Percentiles rank a stretch among this genome's conserved stretches.
Evolutionary conservation across 2,113 vertebrate species (phyloP).

Genomic region (Collichthys lucidus): DNA sequence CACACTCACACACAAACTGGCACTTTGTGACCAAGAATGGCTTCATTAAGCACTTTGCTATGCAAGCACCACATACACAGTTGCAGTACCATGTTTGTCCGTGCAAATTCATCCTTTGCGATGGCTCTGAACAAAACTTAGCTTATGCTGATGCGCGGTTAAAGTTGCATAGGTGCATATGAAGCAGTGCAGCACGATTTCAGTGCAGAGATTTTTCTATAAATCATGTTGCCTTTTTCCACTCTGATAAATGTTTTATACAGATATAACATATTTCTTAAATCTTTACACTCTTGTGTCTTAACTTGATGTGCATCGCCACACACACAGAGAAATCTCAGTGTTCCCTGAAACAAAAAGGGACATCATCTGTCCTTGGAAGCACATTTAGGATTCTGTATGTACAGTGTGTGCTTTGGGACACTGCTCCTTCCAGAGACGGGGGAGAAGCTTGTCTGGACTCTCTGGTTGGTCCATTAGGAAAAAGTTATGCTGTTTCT

Average conservation of each 20-base stretch:
- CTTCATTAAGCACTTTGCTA: background rate
- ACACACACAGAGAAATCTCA: background rate
- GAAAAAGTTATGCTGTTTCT: background rate
- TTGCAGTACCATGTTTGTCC: background rate
- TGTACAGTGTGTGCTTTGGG: background rate
- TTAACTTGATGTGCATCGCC: background rate
- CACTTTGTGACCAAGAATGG: background rate
- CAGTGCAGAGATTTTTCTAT: background rate
- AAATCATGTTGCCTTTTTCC: background rate
- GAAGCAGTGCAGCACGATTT: background rate
- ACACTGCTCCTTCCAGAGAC: background rate
- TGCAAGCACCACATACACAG: background rate
- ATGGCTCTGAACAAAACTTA: constrained; percentile 9
- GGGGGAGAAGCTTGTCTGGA: background rate
- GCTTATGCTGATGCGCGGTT: background rate
- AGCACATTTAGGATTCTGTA: background rate
- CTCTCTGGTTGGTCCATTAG: constrained; percentile 1
- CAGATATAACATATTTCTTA: background rate
- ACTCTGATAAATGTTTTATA: background rate
- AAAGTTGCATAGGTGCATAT: constrained; percentile 19
- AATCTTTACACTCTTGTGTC: background rate
- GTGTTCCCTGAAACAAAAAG: background rate
- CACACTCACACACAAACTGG: constrained; percentile 1
- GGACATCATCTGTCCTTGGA: background rate
- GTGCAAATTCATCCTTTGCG: background rate